These are phyloP conservation scores for Loriculus beryllinus DNA, from an alignment of 2,797 vertebrate species.

Conservation along the genomic window DNA sequence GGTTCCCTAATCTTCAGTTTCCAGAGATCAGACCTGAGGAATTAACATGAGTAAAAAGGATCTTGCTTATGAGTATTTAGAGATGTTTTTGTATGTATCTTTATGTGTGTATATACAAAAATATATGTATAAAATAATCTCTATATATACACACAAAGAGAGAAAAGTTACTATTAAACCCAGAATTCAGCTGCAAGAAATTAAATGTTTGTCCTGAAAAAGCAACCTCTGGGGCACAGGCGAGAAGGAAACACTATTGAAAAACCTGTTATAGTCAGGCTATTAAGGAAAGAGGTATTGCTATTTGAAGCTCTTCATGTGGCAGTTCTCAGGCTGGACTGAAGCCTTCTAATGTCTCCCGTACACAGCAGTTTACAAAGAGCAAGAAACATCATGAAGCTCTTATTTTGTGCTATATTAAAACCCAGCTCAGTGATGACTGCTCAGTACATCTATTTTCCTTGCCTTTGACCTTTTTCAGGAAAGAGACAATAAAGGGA, in stretches of 20 bases:
- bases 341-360: neutral
- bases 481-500: neutral
- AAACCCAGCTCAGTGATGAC: neutral
- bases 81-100: neutral
- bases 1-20: neutral
- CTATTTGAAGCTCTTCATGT: neutral
- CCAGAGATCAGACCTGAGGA: neutral
- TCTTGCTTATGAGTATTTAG: neutral
- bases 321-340: neutral
- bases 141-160: fast-evolving
- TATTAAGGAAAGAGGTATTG: neutral
- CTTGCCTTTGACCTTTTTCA: neutral
- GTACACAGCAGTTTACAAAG: neutral
- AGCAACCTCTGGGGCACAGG: neutral
- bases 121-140: neutral
- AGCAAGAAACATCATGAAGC: neutral
- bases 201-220: neutral
- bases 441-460: neutral
- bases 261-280: neutral
- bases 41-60: neutral
- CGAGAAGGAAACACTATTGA: neutral
- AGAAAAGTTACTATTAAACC: neutral
- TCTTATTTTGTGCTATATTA: neutral
- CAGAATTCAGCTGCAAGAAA: neutral
- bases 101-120: neutral